Conservation (phyloP, 1,140 invertebrate species). For the Nephotettix cincticeps region DNA sequence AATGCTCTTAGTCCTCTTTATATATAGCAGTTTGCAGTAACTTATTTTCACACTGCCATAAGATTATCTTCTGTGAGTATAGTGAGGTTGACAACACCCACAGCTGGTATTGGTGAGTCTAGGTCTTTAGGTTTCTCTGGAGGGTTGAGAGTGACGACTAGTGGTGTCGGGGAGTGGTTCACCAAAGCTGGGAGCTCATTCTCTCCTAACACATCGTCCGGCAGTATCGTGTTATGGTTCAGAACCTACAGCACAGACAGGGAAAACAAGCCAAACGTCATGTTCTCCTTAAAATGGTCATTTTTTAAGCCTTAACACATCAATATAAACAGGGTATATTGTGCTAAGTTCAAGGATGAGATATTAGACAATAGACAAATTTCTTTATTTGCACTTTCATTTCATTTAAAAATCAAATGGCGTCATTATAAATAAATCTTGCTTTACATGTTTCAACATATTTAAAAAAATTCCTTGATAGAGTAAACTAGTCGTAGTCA, state of each 20-base stretch:
- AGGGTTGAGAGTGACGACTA: conserved; percentile 28
- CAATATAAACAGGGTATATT: no score
- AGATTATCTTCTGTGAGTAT: conserved; percentile 40
- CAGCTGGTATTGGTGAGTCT: conserved; percentile 3
- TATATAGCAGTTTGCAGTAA: neutral
- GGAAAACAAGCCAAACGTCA: neutral
- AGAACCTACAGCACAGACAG: conserved; percentile 33
- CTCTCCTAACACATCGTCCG: conserved; percentile 39
- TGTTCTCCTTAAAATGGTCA: no score
- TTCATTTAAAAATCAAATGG: no score
- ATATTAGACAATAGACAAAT: no score
- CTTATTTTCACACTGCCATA: conserved; percentile 32
- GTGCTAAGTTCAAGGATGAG: no score
- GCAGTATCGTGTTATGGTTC: conserved; percentile 33
- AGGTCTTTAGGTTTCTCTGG: conserved; percentile 9
- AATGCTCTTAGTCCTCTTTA: no score
- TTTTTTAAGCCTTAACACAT: no score
- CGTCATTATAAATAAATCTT: no score
- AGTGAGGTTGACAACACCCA: conserved; percentile 33
- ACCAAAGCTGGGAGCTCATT: conserved; percentile 38
- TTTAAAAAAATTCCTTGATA: no score
- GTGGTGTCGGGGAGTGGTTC: conserved; percentile 35
- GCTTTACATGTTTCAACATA: no score
- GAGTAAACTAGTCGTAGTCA: no score
- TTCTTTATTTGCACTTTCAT: no score